phyloP scores from a whole-genome alignment of 2,797 vertebrate species.

The Cyprinella venusta region DNA sequence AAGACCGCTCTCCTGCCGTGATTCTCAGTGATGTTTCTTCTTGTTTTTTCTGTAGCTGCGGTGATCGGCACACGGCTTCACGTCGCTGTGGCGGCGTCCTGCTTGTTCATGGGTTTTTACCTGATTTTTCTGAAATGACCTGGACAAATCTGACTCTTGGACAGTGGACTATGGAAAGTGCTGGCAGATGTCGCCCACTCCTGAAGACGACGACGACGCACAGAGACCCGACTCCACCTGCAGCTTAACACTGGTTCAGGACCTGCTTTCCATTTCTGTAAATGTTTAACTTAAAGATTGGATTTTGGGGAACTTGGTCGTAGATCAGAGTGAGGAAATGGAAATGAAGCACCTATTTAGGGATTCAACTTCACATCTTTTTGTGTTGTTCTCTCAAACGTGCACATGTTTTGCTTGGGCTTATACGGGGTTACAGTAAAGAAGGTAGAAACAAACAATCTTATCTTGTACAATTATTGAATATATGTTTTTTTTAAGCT shows the following conservation, averaged over 20 bases:
- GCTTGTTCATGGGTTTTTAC: conserved; percentile 89
- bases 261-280: conserved; percentile 21
- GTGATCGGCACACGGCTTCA: conserved; percentile 93
- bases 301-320: background rate
- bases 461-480: conserved; percentile 17
- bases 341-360: background rate
- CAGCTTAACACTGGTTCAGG: background rate
- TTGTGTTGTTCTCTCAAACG: conserved; percentile 15
- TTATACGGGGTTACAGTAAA: background rate
- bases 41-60: conserved; percentile 77
- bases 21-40: background rate
- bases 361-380: background rate
- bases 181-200: conserved; percentile 62
- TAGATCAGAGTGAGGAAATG: background rate
- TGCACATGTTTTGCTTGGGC: background rate
- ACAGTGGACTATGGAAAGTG: conserved; percentile 56
- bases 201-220: conserved; percentile 58
- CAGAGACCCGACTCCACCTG: conserved; percentile 50
- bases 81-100: conserved; percentile 85
- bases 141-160: conserved; percentile 42
- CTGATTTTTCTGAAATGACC: conserved; percentile 89
- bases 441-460: background rate
- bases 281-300: conserved; percentile 4
- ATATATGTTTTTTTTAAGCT: background rate
- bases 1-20: background rate